Evolutionary conservation across 2,888 invertebrate species (phyloP), one percentile per base, ranked within the genome.

Genomic region (Kuschelorhynchus macadamiae): DNA sequence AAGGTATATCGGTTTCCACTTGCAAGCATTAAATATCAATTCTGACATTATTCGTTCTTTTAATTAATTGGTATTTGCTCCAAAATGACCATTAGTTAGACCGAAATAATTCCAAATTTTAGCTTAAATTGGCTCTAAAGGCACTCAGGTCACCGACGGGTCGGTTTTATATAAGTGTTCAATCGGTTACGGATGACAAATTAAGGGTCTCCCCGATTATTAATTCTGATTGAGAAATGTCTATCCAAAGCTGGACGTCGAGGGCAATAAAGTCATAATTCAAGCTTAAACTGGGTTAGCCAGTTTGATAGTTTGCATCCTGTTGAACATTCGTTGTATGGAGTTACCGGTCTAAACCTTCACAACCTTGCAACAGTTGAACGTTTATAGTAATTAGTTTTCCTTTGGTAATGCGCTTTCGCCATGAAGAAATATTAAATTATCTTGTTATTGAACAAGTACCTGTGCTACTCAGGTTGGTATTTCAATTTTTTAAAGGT

Each of bases 201-300:
- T 67, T 39, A 50, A 66, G 56, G 67, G 56, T 55, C 61, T 36
- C 16, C 18, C 47, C 18, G 36, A 55, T 49, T 61, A 61, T 53
- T 61, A 60, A 55, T 67, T 42, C 61, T 67, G 61, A 67, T 67
- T 61, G 67, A 57, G 42, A 39, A 42, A 55, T 42, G 46, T 60
- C 60, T 32, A 55, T 60, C 61, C 55, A 20, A n/a, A 20, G 25
- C 39, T 56, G 55, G 61, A 49, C 46, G 46, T 32, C 18, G 14
- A 47, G 61, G 60, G 47, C 59, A 47, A 60, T 25, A 33, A 46
- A 30, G 52, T 47, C 39, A 60, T 67, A 67, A 61, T 55, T 67
- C 61, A 67, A 41, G 67, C 53, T 55, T 61, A 60, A 36, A 67
- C 41, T 14, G 9, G 21, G 55, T 55, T 42, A 44, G 33, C 42